Conservation (phyloP, 2,797 vertebrate species). For the Pipistrellus nathusii region DNA sequence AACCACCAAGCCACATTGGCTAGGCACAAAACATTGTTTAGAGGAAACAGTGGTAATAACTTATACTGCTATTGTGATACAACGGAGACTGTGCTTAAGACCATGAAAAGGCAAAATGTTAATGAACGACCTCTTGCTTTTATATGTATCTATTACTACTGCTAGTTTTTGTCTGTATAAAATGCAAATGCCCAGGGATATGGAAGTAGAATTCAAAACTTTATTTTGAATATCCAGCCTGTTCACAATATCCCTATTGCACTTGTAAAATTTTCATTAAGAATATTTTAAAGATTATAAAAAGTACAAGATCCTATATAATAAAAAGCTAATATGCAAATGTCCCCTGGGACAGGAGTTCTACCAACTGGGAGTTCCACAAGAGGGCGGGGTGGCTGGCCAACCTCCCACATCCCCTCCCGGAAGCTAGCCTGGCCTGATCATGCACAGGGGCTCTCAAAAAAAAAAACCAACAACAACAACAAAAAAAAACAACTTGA, state of each 20-base stretch:
- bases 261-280: neutral
- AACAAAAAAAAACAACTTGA: neutral
- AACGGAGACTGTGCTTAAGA: neutral
- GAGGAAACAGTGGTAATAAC: neutral
- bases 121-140: neutral
- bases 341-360: too few relatives aligned
- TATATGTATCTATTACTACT: neutral
- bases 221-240: neutral
- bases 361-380: too few relatives aligned
- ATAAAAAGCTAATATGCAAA: too few relatives aligned
- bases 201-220: neutral
- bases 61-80: neutral
- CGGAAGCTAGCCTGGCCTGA: rapidly evolving
- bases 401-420: too few relatives aligned
- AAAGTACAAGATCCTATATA: neutral
- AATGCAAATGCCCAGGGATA: rapidly evolving
- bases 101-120: neutral
- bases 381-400: too few relatives aligned
- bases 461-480: neutral
- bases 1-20: neutral
- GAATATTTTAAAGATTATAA: neutral
- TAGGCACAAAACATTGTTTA: neutral
- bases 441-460: neutral
- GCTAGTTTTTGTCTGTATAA: neutral
- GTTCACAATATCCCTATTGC: neutral